Evolutionary conservation across 2,888 invertebrate species (phyloP).

Genomic region (Hymenopus coronatus): DNA sequence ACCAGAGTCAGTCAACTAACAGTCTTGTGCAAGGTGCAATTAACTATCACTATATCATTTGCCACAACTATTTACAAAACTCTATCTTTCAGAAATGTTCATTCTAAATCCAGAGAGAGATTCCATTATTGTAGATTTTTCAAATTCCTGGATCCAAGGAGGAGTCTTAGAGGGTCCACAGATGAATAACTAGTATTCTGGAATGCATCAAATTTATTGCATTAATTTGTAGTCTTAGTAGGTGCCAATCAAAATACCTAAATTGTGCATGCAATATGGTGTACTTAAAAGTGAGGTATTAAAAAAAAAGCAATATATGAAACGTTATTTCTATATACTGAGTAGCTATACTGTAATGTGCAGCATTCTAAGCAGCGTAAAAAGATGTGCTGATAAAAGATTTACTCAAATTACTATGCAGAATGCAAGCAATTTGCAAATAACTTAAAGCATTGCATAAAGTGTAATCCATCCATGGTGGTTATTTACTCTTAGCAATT

Average conservation of each 20-base stretch:
- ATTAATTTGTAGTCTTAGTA: neutral
- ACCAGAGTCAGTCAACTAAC: neutral
- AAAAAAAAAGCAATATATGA: neutral
- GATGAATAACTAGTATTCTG: neutral
- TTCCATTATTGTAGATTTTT: neutral
- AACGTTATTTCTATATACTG: neutral
- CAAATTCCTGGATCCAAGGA: neutral
- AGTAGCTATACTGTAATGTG: neutral
- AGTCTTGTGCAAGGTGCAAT: neutral
- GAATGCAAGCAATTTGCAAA: neutral
- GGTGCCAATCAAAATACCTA: neutral
- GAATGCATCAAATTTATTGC: neutral
- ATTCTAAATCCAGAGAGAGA: neutral
- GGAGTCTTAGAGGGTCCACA: conserved; percentile 6
- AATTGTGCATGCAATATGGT: neutral
- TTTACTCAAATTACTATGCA: neutral
- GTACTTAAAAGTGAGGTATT: neutral
- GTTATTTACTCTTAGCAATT: no score
- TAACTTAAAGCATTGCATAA: neutral
- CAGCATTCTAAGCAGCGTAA: neutral
- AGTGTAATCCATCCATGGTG: no score
- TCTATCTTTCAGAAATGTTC: neutral
- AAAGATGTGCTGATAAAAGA: neutral
- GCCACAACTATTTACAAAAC: neutral
- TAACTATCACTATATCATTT: neutral